Evolutionary conservation across 2,797 vertebrate species (phyloP).

Genomic region (Oreortyx pictus): DNA sequence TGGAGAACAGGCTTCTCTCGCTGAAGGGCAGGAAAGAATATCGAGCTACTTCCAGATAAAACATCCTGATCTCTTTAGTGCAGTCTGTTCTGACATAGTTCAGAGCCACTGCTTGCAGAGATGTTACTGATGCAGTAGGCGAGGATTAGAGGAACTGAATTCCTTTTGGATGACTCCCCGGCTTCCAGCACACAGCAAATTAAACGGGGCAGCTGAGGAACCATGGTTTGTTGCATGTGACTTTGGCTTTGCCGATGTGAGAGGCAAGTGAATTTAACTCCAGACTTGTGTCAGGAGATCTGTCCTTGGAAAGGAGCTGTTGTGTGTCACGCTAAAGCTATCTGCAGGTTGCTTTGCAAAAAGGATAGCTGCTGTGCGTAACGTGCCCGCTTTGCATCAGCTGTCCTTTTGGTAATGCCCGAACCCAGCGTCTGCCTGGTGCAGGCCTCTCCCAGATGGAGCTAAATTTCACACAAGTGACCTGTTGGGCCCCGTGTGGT

Average conservation of each 20-base stretch:
- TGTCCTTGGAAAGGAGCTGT: not conserved
- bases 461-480: not conserved
- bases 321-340: not conserved
- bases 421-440: not conserved
- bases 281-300: not conserved
- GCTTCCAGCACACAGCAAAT: not conserved
- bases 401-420: not conserved
- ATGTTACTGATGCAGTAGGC: conserved; percentile 25
- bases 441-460: not conserved
- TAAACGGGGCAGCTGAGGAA: not conserved
- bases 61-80: conserved; percentile 69
- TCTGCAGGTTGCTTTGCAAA: not conserved
- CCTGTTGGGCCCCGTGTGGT: not conserved
- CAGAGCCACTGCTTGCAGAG: conserved; percentile 49
- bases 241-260: not conserved
- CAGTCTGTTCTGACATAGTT: conserved; percentile 59
- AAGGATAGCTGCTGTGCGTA: not conserved
- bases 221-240: not conserved
- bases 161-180: conserved; percentile 44
- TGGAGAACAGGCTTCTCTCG: conserved; percentile 58
- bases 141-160: conserved; percentile 13
- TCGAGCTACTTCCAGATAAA: conserved; percentile 72
- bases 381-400: fast-evolving
- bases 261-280: not conserved
- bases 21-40: conserved; percentile 70